phyloP scores from a whole-genome alignment of 2,797 vertebrate species.

The Cottoperca gobio region DNA sequence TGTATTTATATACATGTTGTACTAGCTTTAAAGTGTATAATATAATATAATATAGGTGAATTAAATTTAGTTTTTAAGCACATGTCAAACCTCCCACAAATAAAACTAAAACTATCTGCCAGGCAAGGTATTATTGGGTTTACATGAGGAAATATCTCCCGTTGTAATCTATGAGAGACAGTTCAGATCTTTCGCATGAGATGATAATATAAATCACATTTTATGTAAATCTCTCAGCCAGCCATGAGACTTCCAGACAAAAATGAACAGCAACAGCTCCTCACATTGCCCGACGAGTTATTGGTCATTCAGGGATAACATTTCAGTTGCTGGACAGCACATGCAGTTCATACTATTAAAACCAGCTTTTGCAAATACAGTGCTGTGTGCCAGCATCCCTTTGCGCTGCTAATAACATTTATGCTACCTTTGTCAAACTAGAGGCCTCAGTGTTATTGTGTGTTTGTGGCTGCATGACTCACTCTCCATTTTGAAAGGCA shows the following conservation, averaged over 20 bases:
- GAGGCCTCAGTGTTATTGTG: not conserved
- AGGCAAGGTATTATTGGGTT: not conserved
- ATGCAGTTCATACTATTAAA: not conserved
- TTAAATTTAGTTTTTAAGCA: not conserved
- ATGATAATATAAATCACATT: not conserved
- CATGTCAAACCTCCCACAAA: not conserved
- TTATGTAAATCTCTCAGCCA: not conserved
- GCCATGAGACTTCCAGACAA: not conserved
- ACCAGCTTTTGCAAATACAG: not conserved
- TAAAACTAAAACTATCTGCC: not conserved
- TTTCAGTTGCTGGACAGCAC: too few species aligned
- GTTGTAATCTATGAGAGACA: not conserved
- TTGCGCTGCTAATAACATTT: not conserved
- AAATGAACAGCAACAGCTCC: not conserved
- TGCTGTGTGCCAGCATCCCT: not conserved
- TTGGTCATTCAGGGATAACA: not conserved
- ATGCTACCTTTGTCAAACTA: not conserved
- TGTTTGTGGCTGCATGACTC: constrained; percentile 75
- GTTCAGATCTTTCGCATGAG: not conserved
- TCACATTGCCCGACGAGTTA: not conserved
- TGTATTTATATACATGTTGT: not conserved
- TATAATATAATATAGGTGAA: not conserved
- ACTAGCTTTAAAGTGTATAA: not conserved
- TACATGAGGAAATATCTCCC: not conserved
- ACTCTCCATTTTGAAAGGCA: constrained; percentile 99